Percentiles rank a stretch among this genome's conserved stretches.
Conservation (phyloP, 1,140 invertebrate species). For the Papilio glaucus region DNA sequence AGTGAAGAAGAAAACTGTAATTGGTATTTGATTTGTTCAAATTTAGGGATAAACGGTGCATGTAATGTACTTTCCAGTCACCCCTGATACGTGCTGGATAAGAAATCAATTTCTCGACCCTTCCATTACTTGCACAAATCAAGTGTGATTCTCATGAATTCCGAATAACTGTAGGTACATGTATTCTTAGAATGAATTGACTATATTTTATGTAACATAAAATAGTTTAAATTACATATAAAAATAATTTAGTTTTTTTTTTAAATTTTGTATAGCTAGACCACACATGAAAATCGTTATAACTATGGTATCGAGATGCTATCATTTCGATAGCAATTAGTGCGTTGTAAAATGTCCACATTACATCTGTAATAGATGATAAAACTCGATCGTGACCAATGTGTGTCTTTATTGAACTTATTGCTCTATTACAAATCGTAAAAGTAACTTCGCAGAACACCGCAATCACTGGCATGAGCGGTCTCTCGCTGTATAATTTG, state of each 20-base stretch:
- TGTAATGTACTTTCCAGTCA: slow-evolving; percentile 67
- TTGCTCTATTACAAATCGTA: slow-evolving; percentile 68
- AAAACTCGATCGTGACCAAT: slow-evolving; percentile 59
- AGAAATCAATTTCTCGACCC: slow-evolving; percentile 64
- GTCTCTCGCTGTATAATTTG: slow-evolving; percentile 66
- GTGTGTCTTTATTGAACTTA: slow-evolving; percentile 64
- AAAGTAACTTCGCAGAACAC: slow-evolving; percentile 57
- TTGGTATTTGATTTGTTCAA: slow-evolving; percentile 69
- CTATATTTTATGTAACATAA: not conserved
- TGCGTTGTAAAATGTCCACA: slow-evolving; percentile 39
- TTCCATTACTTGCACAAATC: slow-evolving; percentile 40
- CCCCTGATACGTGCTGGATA: slow-evolving; percentile 59
- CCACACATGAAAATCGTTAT: slow-evolving; percentile 24
- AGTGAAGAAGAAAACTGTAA: slow-evolving; percentile 52
- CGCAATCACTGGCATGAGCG: slow-evolving; percentile 53
- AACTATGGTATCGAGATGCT: not conserved
- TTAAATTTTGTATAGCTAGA: not conserved
- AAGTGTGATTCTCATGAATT: slow-evolving; percentile 40
- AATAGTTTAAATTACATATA: not conserved
- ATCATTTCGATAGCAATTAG: slow-evolving; percentile 25
- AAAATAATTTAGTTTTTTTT: too few species aligned
- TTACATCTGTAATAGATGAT: slow-evolving; percentile 46
- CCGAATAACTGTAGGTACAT: not conserved
- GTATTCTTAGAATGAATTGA: not conserved
- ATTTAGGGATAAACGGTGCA: slow-evolving; percentile 62